Evolutionary conservation across 2,888 invertebrate species (phyloP), one percentile per base, ranked within the genome.

Genomic region (Stegophylla sp.): DNA sequence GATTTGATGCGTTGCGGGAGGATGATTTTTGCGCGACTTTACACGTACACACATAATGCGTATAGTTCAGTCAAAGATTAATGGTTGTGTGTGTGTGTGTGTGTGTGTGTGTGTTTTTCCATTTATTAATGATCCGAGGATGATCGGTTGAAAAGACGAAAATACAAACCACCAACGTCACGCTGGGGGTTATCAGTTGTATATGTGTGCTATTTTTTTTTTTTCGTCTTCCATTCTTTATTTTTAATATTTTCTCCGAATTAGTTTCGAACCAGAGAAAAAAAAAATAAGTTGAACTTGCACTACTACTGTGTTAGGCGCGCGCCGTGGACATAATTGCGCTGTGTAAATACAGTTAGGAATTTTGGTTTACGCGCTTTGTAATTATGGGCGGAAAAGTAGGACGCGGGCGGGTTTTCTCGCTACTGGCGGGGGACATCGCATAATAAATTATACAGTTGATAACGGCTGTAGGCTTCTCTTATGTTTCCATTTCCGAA

Each of bases 71-170:
- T 56, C 20, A 59, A 71, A 69, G 79, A 79, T 71, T 79, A 79
- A 79, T 79, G 79, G 61, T 34, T 23, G 53, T 51, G 28, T 56
- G 15, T 41, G 28, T 34, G 69, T 79, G 34, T 71, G n/a, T n/a
- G n/a, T 23, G 53, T 51, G 28, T 56, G 15, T 41, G 28, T 34
- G 69, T 79, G 34, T 71, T 61, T 79, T 79, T 17, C 61, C 59
- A 41, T 79, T 79, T 79, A 79, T 79, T 79, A 79, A 79, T 79
- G 79, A 34, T 79, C 48, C 51, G 41, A 79, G n/a, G 41, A 79
- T 79, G 71, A 79, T 79, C 79, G 20, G 51, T 34, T 61, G 61
- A 79, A 79, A 79, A 71, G 63, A 63, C 51, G 69, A 61, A 26
- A 61, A 61, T 41, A 71, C 51, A 48, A 63, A 23, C 17, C 51